These are phyloP conservation scores for Sitodiplosis mosellana DNA, from an alignment of 1,140 invertebrate genomes.

Conservation along the genomic window DNA sequence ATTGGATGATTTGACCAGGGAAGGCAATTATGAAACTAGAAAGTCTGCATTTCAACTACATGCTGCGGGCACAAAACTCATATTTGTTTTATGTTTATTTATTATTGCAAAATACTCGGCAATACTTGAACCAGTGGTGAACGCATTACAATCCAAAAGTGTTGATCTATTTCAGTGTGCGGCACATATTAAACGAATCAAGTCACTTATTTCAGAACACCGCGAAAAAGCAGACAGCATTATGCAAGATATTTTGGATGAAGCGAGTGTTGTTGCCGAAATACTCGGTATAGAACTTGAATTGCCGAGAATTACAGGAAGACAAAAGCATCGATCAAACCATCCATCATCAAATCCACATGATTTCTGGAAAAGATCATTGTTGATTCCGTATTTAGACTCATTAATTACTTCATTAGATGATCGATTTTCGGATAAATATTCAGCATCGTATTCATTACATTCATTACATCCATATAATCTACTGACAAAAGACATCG, in stretches of 20 bases:
- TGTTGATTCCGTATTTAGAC: slow-evolving; percentile 8
- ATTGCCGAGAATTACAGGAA: slow-evolving; percentile 4
- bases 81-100: slow-evolving; percentile 6
- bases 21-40: slow-evolving; percentile 8
- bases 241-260: slow-evolving; percentile 1
- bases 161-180: slow-evolving; percentile 6
- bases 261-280: too few relatives aligned
- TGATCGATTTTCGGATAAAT: slow-evolving; percentile 9
- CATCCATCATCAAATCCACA: slow-evolving; percentile 5
- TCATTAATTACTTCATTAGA: slow-evolving; percentile 9
- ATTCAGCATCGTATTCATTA: neutral
- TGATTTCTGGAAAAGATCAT: slow-evolving; percentile 7
- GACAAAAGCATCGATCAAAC: neutral
- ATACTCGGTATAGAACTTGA: slow-evolving; percentile 4
- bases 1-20: slow-evolving; percentile 6
- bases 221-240: slow-evolving; percentile 3
- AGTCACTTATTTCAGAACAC: slow-evolving; percentile 4
- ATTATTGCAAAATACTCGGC: slow-evolving; percentile 10
- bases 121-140: slow-evolving; percentile 8
- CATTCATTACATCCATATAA: neutral
- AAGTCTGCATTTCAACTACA: slow-evolving; percentile 8
- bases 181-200: slow-evolving; percentile 5
- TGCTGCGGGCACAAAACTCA: slow-evolving; percentile 7
- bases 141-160: slow-evolving; percentile 7
- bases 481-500: neutral